Percentiles rank a stretch among this genome's conserved stretches.
These are phyloP conservation scores for Lipotes vexillifer DNA, from an alignment of 2,113 vertebrate genomes.

Conservation along the genomic window DNA sequence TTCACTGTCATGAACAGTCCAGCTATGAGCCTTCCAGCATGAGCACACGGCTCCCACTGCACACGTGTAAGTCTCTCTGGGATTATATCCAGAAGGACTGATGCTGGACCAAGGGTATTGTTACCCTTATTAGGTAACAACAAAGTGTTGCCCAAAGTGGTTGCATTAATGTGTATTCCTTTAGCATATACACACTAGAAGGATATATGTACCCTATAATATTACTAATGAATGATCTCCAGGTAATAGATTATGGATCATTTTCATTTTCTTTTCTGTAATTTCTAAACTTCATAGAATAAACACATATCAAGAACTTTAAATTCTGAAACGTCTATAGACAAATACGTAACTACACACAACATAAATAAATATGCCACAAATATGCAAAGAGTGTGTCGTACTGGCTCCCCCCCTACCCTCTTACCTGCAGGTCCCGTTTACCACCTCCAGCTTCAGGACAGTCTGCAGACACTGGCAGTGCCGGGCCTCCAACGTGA, in stretches of 20 bases:
- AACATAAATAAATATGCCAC: rapidly evolving
- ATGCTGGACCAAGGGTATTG: background rate
- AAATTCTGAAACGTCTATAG: background rate
- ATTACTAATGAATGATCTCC: background rate
- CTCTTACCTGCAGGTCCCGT: conserved; percentile 86
- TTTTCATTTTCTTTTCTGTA: background rate
- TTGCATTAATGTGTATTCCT: background rate
- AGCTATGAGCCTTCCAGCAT: background rate
- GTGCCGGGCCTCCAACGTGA: conserved; percentile 80
- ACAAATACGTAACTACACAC: rapidly evolving
- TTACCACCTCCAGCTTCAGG: conserved; percentile 87
- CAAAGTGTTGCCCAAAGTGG: background rate
- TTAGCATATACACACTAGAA: background rate
- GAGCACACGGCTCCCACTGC: background rate
- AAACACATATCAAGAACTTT: background rate
- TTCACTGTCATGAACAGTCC: background rate
- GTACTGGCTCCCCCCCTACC: rapidly evolving
- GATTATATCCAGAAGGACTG: background rate
- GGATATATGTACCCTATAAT: background rate
- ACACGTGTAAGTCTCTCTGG: rapidly evolving
- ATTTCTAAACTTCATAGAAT: background rate
- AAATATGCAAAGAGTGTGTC: rapidly evolving
- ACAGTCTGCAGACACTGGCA: conserved; percentile 85
- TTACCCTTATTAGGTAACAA: background rate
- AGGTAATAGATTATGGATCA: background rate